A percentile compares a stretch with the other conserved stretches of the same genome.
Evolutionary conservation across 2,797 vertebrate species (phyloP).

Genomic region (Pygocentrus nattereri): DNA sequence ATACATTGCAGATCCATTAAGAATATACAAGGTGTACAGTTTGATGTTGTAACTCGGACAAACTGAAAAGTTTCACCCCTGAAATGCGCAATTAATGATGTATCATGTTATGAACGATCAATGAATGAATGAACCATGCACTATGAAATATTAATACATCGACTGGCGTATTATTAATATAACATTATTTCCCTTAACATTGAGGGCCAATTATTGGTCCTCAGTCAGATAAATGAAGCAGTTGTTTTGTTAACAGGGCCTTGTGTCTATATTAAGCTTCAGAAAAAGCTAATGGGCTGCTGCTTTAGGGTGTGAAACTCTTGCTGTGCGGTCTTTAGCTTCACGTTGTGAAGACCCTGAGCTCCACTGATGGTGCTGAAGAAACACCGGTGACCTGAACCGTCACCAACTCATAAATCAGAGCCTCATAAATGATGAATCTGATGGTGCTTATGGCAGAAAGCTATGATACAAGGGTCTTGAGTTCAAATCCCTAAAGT

Average conservation of each 20-base stretch:
- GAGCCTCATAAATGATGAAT: constrained; percentile 61
- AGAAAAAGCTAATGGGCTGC: constrained; percentile 1
- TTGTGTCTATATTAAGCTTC: constrained; percentile 7
- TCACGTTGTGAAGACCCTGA: constrained; percentile 44
- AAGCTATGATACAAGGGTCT: constrained; percentile 54
- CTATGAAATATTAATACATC: not conserved
- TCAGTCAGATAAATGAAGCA: constrained; percentile 7
- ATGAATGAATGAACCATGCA: constrained; percentile 7
- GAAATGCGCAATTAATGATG: constrained; percentile 10
- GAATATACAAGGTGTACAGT: constrained; percentile 73
- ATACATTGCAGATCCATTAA: constrained; percentile 76
- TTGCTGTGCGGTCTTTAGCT: constrained; percentile 49
- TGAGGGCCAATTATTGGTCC: not conserved
- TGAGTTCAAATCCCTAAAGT: constrained; percentile 57
- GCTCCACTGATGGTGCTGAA: constrained; percentile 44
- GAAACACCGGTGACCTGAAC: constrained; percentile 57
- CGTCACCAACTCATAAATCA: constrained; percentile 60
- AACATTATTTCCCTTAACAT: not conserved
- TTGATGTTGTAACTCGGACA: constrained; percentile 65
- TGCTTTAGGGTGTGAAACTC: constrained; percentile 35
- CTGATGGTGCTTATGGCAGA: constrained; percentile 51
- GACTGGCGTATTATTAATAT: not conserved
- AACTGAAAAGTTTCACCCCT: constrained; percentile 57
- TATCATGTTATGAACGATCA: not conserved
- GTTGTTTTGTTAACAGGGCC: not conserved